phyloP scores from a whole-genome alignment of 2,888 invertebrate genomes.

The Ypsolopha scabrella region DNA sequence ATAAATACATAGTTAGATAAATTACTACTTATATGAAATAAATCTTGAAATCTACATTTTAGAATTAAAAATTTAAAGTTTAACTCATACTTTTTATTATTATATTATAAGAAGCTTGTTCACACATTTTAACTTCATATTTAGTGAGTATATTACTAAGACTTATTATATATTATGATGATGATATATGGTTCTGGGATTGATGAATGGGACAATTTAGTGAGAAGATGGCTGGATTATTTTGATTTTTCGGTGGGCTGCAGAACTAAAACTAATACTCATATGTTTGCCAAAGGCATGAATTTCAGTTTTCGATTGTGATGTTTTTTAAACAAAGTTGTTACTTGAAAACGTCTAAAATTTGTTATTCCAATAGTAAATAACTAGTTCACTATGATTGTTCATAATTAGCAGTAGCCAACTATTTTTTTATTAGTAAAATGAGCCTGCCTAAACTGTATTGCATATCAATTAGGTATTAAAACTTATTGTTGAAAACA shows the following conservation, averaged over 20 bases:
- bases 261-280: slow-evolving; percentile 6
- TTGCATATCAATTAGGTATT: slow-evolving; percentile 54
- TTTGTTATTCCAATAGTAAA: too few relatives aligned
- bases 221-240: slow-evolving; percentile 36
- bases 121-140: slow-evolving; percentile 69
- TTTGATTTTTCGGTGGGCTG: slow-evolving; percentile 27
- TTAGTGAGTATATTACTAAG: slow-evolving; percentile 56
- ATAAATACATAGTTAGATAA: slow-evolving; percentile 48
- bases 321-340: slow-evolving; percentile 5
- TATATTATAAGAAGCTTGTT: slow-evolving; percentile 63
- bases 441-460: slow-evolving; percentile 61
- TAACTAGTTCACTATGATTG: too few relatives aligned
- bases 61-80: slow-evolving; percentile 66
- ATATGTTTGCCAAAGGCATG: slow-evolving; percentile 7
- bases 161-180: slow-evolving; percentile 24
- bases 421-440: slow-evolving; percentile 10
- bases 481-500: slow-evolving; percentile 21
- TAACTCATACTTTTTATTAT: slow-evolving; percentile 67
- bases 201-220: slow-evolving; percentile 30
- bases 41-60: slow-evolving; percentile 66
- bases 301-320: slow-evolving; percentile 9
- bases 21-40: slow-evolving; percentile 53
- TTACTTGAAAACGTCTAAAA: neutral
- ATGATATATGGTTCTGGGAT: slow-evolving; percentile 12
- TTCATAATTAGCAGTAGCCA: neutral